Base-by-base conservation (phyloP, 1,140 invertebrate species). In the Palaemon carinicauda region DNA sequence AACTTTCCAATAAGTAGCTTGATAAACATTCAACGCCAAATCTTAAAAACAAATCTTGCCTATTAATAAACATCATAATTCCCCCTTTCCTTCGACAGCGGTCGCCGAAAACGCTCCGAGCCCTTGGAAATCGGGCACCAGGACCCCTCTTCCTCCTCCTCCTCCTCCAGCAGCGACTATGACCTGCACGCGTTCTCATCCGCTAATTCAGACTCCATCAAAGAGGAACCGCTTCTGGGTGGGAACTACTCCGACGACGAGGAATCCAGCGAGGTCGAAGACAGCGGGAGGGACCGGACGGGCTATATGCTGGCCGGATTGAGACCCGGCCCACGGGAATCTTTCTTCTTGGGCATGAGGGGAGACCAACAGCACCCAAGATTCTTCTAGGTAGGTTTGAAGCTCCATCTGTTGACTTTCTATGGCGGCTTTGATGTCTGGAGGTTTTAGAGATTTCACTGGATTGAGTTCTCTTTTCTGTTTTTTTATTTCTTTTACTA, bases 61-160 rank as follows among this genome's bases (percentile, higher is more conserved):
- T n/a, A 10, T 24, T 21, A 27, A 33, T 14, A 53, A 31, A 29
- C 27, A 1, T 29, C 15, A 31, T 24, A n/a, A 51, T 52, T 29
- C 41, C 2, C n/a, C n/a, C 31, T 54, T 69, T n/a, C 17, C n/a
- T 3, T 54, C 41, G 73, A 2, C 69, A 87, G 85, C 29, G 85
- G 85, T 19, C 85, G 85, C 78, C 85, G 85, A 52, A 87, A 87
- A 65, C 54, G 85, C 33, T 50, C 85, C 21, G 33, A 50, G 3
- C 17, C 65, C 85, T 4, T 75, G 9, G 81, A 52, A 12, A 53
- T 31, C 15, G 27, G 15, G 19, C 65, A 24, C 65, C 52, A 41
- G 29, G 51, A 54, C 24, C 24, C 29, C 1, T n/a, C n/a, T n/a
- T n/a, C n/a, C n/a, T n/a, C n/a, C n/a, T n/a, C n/a, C n/a, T n/a